Percentiles rank a stretch among this genome's conserved stretches.
Evolutionary conservation across 2,888 invertebrate genomes (phyloP).

Genomic region (Cyrtodaria siliqua): DNA sequence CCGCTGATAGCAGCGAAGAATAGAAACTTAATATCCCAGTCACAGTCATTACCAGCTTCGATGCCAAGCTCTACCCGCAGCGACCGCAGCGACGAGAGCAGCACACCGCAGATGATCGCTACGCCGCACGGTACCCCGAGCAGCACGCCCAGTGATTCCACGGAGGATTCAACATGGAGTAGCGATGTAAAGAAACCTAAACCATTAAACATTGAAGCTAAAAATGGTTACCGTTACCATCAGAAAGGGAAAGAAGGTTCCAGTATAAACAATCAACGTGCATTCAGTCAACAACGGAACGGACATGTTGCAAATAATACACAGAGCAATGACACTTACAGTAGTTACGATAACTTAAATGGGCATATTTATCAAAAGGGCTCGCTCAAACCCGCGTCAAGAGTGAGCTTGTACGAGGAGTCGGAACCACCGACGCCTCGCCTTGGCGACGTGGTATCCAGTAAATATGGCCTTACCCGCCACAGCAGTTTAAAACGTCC

Average conservation of each 20-base stretch:
- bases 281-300: neutral
- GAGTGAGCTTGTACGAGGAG: conserved; percentile 42
- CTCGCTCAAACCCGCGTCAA: conserved; percentile 40
- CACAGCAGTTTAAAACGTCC: conserved; percentile 55
- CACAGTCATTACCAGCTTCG: conserved; percentile 50
- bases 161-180: conserved; percentile 27
- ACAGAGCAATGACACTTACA: neutral
- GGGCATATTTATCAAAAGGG: conserved; percentile 41
- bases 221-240: neutral
- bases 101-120: conserved; percentile 30
- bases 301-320: no score
- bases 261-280: neutral
- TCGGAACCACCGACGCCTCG: conserved; percentile 45
- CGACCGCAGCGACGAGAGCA: conserved; percentile 30
- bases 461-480: conserved; percentile 47
- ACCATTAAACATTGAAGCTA: neutral
- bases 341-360: neutral
- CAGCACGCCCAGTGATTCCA: conserved; percentile 39
- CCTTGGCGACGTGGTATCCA: conserved; percentile 44
- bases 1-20: conserved; percentile 50
- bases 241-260: no score
- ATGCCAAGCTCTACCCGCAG: conserved; percentile 48
- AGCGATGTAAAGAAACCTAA: conserved; percentile 34
- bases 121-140: conserved; percentile 38
- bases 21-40: conserved; percentile 35